These are phyloP conservation scores for Podilymbus podiceps DNA, from an alignment of 2,113 vertebrate species.

Conservation along the genomic window DNA sequence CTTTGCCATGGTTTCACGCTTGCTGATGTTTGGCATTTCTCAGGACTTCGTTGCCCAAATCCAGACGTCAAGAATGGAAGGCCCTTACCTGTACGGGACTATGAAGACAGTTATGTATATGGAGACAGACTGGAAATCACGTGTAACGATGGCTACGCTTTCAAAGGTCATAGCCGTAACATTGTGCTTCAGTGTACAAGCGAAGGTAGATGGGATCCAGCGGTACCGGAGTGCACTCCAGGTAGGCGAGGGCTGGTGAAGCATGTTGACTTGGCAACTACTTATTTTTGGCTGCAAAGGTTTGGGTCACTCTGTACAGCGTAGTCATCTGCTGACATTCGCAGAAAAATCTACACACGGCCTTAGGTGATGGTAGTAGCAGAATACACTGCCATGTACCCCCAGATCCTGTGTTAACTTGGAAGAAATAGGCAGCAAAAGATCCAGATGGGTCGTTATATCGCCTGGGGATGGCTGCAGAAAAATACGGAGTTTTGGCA, in stretches of 20 bases:
- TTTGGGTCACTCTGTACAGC: not conserved
- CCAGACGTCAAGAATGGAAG: not conserved
- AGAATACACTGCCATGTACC: not conserved
- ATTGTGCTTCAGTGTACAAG: rapidly evolving
- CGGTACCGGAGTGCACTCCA: not conserved
- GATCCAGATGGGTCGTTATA: not conserved
- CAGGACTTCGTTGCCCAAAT: not conserved
- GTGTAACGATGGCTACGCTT: not conserved
- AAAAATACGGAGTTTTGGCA: not conserved
- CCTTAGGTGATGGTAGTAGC: rapidly evolving
- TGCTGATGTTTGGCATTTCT: not conserved
- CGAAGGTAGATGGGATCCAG: not conserved
- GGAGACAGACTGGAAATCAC: not conserved
- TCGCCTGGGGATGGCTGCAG: not conserved
- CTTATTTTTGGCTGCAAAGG: not conserved
- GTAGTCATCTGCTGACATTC: not conserved
- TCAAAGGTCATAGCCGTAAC: rapidly evolving
- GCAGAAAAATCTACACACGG: not conserved
- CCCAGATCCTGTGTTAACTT: not conserved
- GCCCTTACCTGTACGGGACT: rapidly evolving
- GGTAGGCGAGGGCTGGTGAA: not conserved
- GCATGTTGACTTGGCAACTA: rapidly evolving
- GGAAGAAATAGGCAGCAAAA: not conserved
- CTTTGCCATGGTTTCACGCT: not conserved
- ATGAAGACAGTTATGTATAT: rapidly evolving